phyloP scores from a whole-genome alignment of 1,140 invertebrate species.

The Aplysia californica region DNA sequence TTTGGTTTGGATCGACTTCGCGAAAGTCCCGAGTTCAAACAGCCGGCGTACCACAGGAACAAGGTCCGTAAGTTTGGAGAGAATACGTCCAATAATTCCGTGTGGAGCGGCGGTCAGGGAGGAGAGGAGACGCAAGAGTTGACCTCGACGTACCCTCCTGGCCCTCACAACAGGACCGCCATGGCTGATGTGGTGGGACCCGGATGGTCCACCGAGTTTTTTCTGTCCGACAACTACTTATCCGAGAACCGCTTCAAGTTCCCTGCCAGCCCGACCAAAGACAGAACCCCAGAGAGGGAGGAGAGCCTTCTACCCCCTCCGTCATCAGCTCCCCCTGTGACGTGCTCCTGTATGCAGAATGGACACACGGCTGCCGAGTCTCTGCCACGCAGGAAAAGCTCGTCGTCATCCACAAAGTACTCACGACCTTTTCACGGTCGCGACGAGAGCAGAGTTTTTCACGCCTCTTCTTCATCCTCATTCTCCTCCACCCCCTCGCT shows the following conservation, averaged over 20 bases:
- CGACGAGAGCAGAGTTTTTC: too few species aligned
- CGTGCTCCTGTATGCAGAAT: too few species aligned
- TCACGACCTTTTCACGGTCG: too few species aligned
- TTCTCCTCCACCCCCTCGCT: too few species aligned
- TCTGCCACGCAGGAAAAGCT: too few species aligned
- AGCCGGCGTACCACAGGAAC: background rate
- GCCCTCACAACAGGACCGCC: background rate
- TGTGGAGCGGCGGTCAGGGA: background rate
- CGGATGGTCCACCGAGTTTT: conserved; percentile 1
- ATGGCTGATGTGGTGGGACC: background rate
- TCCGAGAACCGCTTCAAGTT: conserved; percentile 18
- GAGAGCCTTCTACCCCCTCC: background rate
- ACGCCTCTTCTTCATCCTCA: too few species aligned
- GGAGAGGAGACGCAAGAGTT: background rate
- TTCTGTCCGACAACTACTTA: conserved; percentile 21
- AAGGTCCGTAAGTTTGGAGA: background rate
- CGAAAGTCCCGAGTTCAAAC: conserved; percentile 15
- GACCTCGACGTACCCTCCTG: background rate
- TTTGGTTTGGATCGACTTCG: too few species aligned
- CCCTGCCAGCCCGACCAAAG: background rate
- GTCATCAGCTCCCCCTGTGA: too few species aligned
- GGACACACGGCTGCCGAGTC: too few species aligned
- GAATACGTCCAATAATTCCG: background rate
- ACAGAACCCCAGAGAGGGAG: background rate
- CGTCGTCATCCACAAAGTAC: too few species aligned